Evolutionary conservation across 1,140 invertebrate species (phyloP), one percentile per base, ranked within the genome.

Genomic region (Drosophila insularis): DNA sequence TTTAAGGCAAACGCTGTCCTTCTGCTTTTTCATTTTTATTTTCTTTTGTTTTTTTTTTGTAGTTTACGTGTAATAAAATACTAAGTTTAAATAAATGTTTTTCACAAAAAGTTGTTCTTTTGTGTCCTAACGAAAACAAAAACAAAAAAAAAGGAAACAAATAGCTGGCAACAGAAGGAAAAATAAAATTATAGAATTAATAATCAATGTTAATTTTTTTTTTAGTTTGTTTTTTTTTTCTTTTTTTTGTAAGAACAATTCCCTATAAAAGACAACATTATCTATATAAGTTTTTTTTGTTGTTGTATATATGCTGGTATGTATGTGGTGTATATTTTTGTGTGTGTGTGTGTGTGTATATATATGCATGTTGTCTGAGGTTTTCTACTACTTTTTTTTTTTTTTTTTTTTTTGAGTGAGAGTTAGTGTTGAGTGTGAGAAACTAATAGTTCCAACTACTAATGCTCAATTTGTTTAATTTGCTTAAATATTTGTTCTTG

Each of bases 1-100:
- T 76, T 85, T 91, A 91, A 91, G 90, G 89, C 90, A 91, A 91
- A 89, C 85, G 85, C 89, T 91, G 89, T 91, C 90, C 85, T 91
- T 90, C 89, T 91, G 85, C 81, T 90, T 84, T 78, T 86, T 72
- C 59, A 75, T 87, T 91, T 87, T 81, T 74, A 68, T 56, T 56
- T 17, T 56, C 31, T 17, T 32, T 56, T 32, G 27, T 56, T 32
- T 35, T 37, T 37, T 37, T 37, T 81, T 50, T 50, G 43, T 91
- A 90, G 82, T 90, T 91, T 91, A 91, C 89, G 89, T 91, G 86
- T 91, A 91, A 90, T 91, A 91, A 91, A 91, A 91, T 91, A 91
- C 85, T 90, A 89, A 89, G 89, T 87, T 50, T 87, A 89, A 85
- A 91, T 90, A 91, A 89, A 76, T 87, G 81, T 68, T 72, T 27